Base-by-base conservation (phyloP, 2,888 invertebrate genomes). In the Trachelus tabidus region DNA sequence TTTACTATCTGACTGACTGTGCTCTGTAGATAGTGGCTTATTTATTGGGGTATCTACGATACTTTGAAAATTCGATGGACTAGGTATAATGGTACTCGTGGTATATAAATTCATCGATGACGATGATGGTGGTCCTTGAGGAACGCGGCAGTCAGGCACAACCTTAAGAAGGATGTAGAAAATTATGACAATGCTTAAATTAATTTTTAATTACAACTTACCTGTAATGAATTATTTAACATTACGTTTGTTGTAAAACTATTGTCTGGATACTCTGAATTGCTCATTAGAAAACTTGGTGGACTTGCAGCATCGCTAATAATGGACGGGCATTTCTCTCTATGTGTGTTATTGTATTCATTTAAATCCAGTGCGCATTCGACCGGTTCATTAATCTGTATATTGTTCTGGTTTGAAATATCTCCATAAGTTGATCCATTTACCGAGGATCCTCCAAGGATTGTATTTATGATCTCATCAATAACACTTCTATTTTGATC, bases 71-170 rank as follows among this genome's bases (percentile, higher is more conserved):
- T 83, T 85, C n/a, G 78, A 76, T 0, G 90, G 89, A 76, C 89
- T 90, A 1, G 85, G 83, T 0, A 12, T 15, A 37, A 37, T 37
- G 37, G 86, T 85, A 11, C 88, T 86, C 34, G 83, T 86, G 34
- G 84, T 80, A 79, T 85, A 88, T 0, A 88, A 89, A 34, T 87
- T 85, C 75, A 81, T 87, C 1, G 90, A 88, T 0, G 87, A 87
- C 11, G 87, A 86, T 0, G 86, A 85, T 0, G 87, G 88, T 1
- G 85, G 77, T 6, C 81, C 79, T 31, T 83, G 85, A 6, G 75
- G 79, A 11, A 79, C 75, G 37, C 83, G 80, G 9, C 81, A 80
- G 69, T 79, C 56, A 9, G 56, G 56, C 23, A 56, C 23, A 23
- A 56, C 0, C 56, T 56, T 9, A 23, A 56, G 56, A 56, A 56